phyloP scores from a whole-genome alignment of 2,113 vertebrate species.

The Rousettus leschenaultii region DNA sequence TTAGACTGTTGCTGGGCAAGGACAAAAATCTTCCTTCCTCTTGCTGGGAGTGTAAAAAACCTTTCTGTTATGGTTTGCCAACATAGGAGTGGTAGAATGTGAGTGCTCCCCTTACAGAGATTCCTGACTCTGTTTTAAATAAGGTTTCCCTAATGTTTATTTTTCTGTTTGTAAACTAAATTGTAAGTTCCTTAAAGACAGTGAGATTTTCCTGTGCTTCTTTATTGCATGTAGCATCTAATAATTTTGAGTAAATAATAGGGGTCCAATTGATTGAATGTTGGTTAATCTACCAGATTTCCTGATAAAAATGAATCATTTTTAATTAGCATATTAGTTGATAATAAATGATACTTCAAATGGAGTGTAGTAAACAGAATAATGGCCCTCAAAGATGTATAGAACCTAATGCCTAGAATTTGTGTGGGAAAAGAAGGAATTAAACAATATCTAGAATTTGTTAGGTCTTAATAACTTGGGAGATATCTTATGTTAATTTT shows the following conservation, averaged over 20 bases:
- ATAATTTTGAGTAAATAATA: neutral
- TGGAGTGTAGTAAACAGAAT: neutral
- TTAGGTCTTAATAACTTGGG: neutral
- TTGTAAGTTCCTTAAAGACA: neutral
- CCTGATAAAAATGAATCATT: neutral
- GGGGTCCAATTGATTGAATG: neutral
- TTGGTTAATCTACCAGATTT: neutral
- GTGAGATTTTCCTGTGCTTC: neutral
- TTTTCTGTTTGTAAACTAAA: neutral
- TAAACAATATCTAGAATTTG: neutral
- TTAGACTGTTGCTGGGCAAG: neutral
- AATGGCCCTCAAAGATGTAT: neutral
- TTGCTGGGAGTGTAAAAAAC: neutral
- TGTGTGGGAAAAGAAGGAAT: neutral
- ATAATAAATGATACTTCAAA: neutral
- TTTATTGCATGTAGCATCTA: neutral
- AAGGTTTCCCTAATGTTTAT: neutral
- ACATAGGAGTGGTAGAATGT: neutral
- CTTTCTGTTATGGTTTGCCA: neutral
- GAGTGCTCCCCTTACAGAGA: neutral
- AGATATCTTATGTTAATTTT: neutral
- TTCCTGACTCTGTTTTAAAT: neutral
- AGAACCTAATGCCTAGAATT: neutral
- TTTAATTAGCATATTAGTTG: neutral
- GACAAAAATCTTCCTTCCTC: neutral